phyloP scores from a whole-genome alignment of 2,113 vertebrate species.

The Pollimyrus isidori region DNA sequence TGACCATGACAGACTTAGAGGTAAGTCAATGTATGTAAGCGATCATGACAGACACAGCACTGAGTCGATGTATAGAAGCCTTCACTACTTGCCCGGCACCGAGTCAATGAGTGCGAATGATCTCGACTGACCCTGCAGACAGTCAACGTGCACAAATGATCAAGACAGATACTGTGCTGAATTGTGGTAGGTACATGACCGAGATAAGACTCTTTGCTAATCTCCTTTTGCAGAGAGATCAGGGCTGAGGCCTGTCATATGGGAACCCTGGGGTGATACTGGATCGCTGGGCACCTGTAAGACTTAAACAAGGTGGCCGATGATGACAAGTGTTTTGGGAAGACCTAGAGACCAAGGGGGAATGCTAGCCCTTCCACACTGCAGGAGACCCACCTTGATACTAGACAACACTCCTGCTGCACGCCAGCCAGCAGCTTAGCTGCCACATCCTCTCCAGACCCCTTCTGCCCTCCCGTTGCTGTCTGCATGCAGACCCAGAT shows the following conservation, averaged over 20 bases:
- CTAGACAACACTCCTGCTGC: neutral
- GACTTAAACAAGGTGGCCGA: neutral
- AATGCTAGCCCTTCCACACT: neutral
- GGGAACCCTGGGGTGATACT: neutral
- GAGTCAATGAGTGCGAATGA: neutral
- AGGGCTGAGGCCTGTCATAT: neutral
- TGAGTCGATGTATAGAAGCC: neutral
- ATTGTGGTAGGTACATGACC: neutral
- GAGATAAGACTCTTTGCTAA: neutral
- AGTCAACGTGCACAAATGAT: neutral
- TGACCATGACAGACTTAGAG: neutral
- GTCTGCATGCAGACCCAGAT: too few relatives aligned
- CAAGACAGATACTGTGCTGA: neutral
- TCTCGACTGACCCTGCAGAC: neutral
- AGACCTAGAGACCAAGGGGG: neutral
- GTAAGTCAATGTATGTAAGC: neutral
- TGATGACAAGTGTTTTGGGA: neutral
- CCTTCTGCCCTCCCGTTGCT: neutral
- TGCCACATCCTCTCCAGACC: neutral
- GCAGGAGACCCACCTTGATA: neutral
- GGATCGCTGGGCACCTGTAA: neutral
- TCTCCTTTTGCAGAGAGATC: neutral
- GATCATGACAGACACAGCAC: neutral
- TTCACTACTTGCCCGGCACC: neutral
- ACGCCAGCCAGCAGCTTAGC: neutral